Percentiles rank a stretch among this genome's conserved stretches.
phyloP scores from a whole-genome alignment of 2,888 invertebrate genomes.

The Tenthredo amoena region DNA sequence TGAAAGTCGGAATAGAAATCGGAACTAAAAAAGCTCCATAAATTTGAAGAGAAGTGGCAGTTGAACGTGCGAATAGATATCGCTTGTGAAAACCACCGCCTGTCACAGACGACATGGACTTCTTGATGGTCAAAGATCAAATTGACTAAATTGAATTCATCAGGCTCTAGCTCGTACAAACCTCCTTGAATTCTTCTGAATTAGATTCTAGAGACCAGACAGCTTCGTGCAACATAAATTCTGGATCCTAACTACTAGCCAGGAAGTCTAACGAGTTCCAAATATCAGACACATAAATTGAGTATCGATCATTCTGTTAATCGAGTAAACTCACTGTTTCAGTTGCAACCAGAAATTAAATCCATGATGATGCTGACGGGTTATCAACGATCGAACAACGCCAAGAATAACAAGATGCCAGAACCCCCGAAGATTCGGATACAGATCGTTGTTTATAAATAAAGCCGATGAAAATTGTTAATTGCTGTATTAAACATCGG shows the following conservation, averaged over 20 bases:
- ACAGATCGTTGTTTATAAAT: conserved; percentile 2
- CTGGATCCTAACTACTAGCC: background rate
- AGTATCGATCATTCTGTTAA: background rate
- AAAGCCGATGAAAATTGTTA: background rate
- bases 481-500: background rate
- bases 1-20: background rate
- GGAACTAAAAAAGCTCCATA: background rate
- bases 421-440: background rate
- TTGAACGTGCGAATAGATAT: background rate
- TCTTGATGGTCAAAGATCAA: conserved; percentile 30
- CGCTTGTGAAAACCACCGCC: background rate
- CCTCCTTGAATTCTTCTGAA: background rate
- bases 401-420: conserved; percentile 26
- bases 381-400: background rate
- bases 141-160: conserved; percentile 27
- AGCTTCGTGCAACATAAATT: background rate
- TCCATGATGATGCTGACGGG: conserved; percentile 8
- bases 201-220: background rate
- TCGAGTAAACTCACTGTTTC: conserved; percentile 20
- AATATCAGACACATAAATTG: background rate
- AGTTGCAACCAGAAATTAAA: background rate
- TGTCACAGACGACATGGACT: background rate
- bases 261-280: background rate
- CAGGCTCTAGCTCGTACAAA: background rate
- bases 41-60: background rate